Evolutionary conservation across 2,113 vertebrate genomes (phyloP), one percentile per base, ranked within the genome.

Genomic region (Antennarius striatus): DNA sequence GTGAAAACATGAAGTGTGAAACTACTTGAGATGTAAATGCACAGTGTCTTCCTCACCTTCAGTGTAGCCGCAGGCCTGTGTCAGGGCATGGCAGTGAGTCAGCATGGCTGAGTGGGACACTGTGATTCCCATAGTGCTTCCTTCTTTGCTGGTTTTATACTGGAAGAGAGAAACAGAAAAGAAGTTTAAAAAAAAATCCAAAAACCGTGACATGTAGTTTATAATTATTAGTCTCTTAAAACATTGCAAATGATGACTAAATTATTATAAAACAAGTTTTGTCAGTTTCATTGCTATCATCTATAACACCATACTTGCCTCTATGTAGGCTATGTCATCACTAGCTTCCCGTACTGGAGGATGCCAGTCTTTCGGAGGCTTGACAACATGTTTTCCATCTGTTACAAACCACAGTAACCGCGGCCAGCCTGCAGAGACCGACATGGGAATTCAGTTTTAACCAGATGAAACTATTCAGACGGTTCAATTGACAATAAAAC

Each of bases 81-180:
- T 96, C 71, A 99, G 92, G 2, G 95, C 92, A 0, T 93, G 95
- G 77, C 96, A 97, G 73, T 99, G 97, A 43, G 94, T 92, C 80
- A 98, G 69, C 94, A 98, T 94, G 77, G 95, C 95, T 1, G 94
- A 88, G 16, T 96, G 94, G 45, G 96, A 94, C 63, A 99, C 64
- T 0, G 95, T 94, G 75, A 99, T 92, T 36, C 97, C 97, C 94
- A 99, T 95, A 0, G 96, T 97, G 85, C 95, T 97, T 88, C 96
- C 97, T 75, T 98, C 97, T 78, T 98, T 98, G 87, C 96, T 96
- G 76, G 95, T 98, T 90, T 98, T 99, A 79, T 98, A 99, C 97
- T 99, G 87, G 30, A 86, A 66, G 71, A 3, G 28, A 85, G 59
- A 79, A 47, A 78, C 10, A 63, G 4, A 49, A 40, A 2, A 56